Evolutionary conservation across 2,797 vertebrate species (phyloP), one percentile per base, ranked within the genome.

Genomic region (Mormyrops boulengeri): DNA sequence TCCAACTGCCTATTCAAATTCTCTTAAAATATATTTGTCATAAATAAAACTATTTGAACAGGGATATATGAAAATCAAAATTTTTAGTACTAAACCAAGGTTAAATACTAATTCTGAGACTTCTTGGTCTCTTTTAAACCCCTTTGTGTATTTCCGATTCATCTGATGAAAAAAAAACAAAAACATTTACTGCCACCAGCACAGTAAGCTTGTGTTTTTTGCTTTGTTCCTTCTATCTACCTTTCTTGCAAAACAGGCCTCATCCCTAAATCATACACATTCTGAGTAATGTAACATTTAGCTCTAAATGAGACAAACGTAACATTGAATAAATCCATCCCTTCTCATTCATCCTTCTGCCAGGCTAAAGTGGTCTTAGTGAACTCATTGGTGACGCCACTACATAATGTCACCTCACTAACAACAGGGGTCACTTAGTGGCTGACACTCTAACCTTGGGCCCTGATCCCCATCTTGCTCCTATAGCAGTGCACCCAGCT

Each of bases 401-500:
- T 95, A 96, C 95, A 94, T 94, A 95, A 94, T 89, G 92, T 95
- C 95, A 96, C 96, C 94, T 95, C 95, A 93, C 94, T 96, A 95
- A 94, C 95, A 96, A 95, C 87, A 0, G 93, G 95, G 97, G 97
- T 97, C 96, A 96, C 94, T 88, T 49, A 88, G 94, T 95, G 96
- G 96, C 95, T 96, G 96, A 95, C 97, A 96, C 96, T 94, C 94
- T 97, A 95, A 97, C 97, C 97, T 95, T 90, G 91, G 92, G 95
- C 92, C 96, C 96, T 95, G 95, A 96, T 96, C 96, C 96, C 94
- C 89, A 95, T 91, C 94, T 93, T 94, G 94, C 92, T 92, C 93
- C 97, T 97, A 97, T 97, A 97, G 97, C 95, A 95, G 95, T 95
- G 96, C 97, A 96, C 94, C 96, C 92, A 94, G 95, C 96, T 96